These are phyloP conservation scores for Acridotheres tristis DNA, from an alignment of 2,797 vertebrate genomes.

Conservation along the genomic window DNA sequence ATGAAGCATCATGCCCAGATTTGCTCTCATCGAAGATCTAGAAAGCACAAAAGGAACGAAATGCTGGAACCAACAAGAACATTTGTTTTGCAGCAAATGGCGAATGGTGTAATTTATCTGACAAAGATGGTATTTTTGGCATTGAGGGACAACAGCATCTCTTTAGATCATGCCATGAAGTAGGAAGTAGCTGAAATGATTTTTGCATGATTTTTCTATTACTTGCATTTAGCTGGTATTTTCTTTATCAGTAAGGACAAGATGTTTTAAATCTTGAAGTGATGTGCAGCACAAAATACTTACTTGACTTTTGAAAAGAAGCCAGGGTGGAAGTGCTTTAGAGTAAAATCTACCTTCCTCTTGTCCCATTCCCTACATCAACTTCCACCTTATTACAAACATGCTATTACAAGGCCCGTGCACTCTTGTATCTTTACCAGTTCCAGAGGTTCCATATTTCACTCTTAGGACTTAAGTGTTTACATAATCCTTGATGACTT, in stretches of 20 bases:
- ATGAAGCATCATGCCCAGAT: not conserved
- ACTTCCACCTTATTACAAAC: not conserved
- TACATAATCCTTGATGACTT: not conserved
- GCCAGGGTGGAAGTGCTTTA: not conserved
- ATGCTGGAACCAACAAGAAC: not conserved
- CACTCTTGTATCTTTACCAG: not conserved
- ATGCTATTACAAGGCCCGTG: not conserved
- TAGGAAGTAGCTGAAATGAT: not conserved
- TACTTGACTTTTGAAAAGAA: not conserved
- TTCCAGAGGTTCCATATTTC: not conserved
- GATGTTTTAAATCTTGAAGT: not conserved
- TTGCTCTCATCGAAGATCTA: not conserved
- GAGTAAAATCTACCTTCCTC: not conserved
- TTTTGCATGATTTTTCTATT: slow-evolving; percentile 20
- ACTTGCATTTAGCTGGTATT: not conserved
- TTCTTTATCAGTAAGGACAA: not conserved
- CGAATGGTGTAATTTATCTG: not conserved
- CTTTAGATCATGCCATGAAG: not conserved
- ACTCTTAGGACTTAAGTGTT: not conserved
- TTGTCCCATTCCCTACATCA: not conserved
- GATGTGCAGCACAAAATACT: not conserved
- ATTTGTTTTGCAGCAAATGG: not conserved
- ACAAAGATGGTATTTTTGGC: not conserved
- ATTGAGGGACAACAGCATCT: not conserved
- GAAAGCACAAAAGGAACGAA: not conserved